phyloP scores from a whole-genome alignment of 2,888 invertebrate species.

The Eucera pruinosa region DNA sequence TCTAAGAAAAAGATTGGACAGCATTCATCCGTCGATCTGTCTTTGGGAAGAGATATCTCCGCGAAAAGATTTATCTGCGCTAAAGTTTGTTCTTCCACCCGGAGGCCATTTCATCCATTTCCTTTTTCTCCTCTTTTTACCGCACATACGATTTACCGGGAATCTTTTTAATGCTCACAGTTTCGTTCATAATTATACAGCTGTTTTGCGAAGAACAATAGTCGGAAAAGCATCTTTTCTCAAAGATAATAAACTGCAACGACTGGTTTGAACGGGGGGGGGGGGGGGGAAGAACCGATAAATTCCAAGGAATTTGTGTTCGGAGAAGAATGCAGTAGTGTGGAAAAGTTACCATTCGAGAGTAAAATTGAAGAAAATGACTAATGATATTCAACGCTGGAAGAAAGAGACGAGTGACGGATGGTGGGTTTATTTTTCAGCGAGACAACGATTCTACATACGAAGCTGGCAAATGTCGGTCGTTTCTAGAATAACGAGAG shows the following conservation, averaged over 20 bases:
- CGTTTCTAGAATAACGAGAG: not conserved
- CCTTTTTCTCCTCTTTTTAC: not conserved
- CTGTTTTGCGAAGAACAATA: not conserved
- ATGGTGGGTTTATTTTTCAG: conserved; percentile 18
- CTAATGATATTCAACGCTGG: not conserved
- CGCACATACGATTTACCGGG: not conserved
- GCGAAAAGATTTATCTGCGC: conserved; percentile 2
- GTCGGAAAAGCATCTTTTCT: not conserved
- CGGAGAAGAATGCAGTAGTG: no score
- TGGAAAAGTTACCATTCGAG: not conserved
- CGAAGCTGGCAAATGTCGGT: not conserved
- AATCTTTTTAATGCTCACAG: not conserved
- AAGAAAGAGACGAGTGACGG: not conserved
- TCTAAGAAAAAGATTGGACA: conserved; percentile 60
- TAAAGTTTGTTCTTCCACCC: not conserved
- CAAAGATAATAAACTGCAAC: not conserved
- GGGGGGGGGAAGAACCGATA: not conserved
- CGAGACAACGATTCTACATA: not conserved
- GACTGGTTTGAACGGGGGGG: not conserved
- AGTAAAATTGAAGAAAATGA: not conserved
- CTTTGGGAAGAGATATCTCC: not conserved
- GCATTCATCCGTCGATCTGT: conserved; percentile 22
- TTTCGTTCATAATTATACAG: not conserved
- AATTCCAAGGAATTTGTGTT: no score
- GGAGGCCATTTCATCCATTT: no score